These are phyloP conservation scores for Phyllotreta cruciferae DNA, from an alignment of 2,888 invertebrate genomes.

Conservation along the genomic window DNA sequence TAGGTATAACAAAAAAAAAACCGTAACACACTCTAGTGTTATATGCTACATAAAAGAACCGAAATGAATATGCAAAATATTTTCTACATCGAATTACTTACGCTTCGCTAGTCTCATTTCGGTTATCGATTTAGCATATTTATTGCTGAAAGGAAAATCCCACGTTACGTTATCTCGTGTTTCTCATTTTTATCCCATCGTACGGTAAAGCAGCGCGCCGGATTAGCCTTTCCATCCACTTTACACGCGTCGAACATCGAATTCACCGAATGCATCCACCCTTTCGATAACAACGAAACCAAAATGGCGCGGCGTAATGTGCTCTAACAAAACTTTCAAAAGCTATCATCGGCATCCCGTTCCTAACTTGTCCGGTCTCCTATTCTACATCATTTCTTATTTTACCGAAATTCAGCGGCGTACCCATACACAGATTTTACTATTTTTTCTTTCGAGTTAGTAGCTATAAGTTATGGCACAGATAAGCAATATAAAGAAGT, in stretches of 20 bases:
- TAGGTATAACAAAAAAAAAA: neutral
- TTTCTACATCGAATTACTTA: too few species aligned
- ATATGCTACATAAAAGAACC: neutral
- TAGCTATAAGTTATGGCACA: too few species aligned
- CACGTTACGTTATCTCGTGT: conserved; percentile 19
- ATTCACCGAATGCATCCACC: conserved; percentile 42
- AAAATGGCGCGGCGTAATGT: conserved; percentile 46
- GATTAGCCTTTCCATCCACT: conserved; percentile 42
- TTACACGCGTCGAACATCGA: conserved; percentile 31
- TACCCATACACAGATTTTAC: conserved; percentile 3
- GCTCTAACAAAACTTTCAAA: conserved; percentile 50
- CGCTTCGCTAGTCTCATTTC: neutral
- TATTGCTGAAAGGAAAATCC: conserved; percentile 15
- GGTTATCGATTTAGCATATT: conserved; percentile 15
- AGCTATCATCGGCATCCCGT: conserved; percentile 45
- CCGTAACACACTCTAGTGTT: neutral
- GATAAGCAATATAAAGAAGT: too few species aligned
- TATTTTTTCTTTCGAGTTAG: too few species aligned
- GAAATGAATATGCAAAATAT: too few species aligned
- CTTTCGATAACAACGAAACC: conserved; percentile 44
- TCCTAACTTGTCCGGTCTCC: conserved; percentile 43
- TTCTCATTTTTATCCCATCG: conserved; percentile 27
- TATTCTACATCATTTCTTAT: conserved; percentile 47
- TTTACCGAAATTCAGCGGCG: conserved; percentile 25
- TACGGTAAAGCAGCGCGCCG: conserved; percentile 22